A percentile compares a stretch with the other conserved stretches of the same genome.
These are phyloP conservation scores for Pentalonia nigronervosa DNA, from an alignment of 1,140 invertebrate species.

Conservation along the genomic window DNA sequence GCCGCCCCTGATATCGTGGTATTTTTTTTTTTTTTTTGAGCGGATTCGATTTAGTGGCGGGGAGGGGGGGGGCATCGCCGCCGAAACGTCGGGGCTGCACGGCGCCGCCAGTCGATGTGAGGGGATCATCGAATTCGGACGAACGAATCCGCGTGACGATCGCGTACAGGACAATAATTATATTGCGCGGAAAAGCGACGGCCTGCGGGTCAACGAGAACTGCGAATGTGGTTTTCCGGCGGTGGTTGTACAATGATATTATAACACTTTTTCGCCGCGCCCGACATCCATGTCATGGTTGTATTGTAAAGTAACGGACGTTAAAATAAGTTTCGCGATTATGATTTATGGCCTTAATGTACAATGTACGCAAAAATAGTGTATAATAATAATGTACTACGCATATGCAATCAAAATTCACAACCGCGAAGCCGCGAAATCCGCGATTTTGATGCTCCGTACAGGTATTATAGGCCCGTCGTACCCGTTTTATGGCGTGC, in stretches of 20 bases:
- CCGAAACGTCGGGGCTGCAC: too few relatives aligned
- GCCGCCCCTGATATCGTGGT: too few relatives aligned
- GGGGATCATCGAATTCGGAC: background rate
- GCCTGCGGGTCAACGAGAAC: background rate
- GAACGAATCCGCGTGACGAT: background rate
- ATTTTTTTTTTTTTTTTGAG: too few relatives aligned
- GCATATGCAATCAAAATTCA: background rate
- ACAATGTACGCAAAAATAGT: background rate
- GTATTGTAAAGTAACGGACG: background rate
- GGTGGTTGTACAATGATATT: too few relatives aligned
- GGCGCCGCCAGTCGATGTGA: too few relatives aligned
- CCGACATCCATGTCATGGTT: too few relatives aligned
- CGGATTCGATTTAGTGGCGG: too few relatives aligned
- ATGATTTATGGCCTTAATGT: background rate
- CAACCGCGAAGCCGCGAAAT: background rate
- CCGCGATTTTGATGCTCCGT: too few relatives aligned
- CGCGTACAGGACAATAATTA: background rate
- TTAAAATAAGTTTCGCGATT: background rate
- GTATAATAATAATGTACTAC: too few relatives aligned
- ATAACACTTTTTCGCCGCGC: too few relatives aligned
- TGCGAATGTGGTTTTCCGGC: background rate
- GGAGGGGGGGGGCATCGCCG: too few relatives aligned
- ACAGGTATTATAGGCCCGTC: too few relatives aligned
- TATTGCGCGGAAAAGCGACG: background rate
- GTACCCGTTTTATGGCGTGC: background rate